Evolutionary conservation across 2,888 invertebrate genomes (phyloP).

Genomic region (Frankliniella intonsa): DNA sequence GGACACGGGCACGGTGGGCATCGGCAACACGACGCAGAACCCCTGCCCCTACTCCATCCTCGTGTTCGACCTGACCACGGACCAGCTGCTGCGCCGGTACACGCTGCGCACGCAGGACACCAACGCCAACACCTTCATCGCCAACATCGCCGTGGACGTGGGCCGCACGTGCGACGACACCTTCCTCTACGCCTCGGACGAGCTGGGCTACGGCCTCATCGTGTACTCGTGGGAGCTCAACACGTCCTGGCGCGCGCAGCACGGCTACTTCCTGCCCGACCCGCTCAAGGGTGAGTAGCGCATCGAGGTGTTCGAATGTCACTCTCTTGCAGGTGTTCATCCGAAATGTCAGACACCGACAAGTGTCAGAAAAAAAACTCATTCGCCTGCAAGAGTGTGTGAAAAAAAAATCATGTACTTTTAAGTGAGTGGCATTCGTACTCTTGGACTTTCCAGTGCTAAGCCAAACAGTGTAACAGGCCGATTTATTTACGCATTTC

Average conservation of each 20-base stretch:
- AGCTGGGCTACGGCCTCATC: slow-evolving; percentile 74
- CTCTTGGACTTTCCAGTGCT: too few species aligned
- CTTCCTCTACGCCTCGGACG: slow-evolving; percentile 75
- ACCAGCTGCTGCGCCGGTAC: slow-evolving; percentile 57
- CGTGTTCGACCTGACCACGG: slow-evolving; percentile 69
- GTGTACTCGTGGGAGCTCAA: slow-evolving; percentile 72
- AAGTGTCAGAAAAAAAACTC: too few species aligned
- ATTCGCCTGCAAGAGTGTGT: too few species aligned
- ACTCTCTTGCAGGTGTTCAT: too few species aligned
- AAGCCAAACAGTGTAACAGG: too few species aligned
- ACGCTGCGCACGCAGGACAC: slow-evolving; percentile 58
- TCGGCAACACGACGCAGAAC: slow-evolving; percentile 69
- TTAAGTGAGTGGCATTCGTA: too few species aligned
- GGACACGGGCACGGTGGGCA: slow-evolving; percentile 78
- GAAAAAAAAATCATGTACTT: too few species aligned
- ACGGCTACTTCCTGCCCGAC: slow-evolving; percentile 76
- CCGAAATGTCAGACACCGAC: too few species aligned
- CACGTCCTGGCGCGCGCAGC: slow-evolving; percentile 72
- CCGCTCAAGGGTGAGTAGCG: slow-evolving; percentile 53
- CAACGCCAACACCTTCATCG: slow-evolving; percentile 72
- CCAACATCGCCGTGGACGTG: slow-evolving; percentile 78
- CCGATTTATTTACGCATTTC: too few species aligned
- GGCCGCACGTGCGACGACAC: slow-evolving; percentile 70
- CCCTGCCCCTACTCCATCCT: slow-evolving; percentile 75
- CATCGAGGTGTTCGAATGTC: too few species aligned